Evolutionary conservation across 2,113 vertebrate genomes (phyloP).

Genomic region (Oryzias curvinotus): DNA sequence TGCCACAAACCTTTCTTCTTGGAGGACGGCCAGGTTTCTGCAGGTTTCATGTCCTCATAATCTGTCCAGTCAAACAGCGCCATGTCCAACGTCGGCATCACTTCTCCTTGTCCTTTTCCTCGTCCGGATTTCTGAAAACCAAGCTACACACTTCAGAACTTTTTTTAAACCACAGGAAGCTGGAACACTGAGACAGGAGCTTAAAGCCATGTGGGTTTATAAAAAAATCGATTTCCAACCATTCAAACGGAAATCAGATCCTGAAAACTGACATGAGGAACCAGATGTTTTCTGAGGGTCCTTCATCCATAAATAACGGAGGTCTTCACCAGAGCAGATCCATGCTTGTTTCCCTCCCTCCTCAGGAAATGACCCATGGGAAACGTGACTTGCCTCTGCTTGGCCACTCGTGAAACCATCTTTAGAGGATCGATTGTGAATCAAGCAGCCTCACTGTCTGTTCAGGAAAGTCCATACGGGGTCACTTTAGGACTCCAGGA

Average conservation of each 20-base stretch:
- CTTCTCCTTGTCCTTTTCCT: constrained; percentile 84
- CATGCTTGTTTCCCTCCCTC: constrained; percentile 39
- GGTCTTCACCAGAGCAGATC: constrained; percentile 32
- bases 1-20: constrained; percentile 84
- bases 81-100: constrained; percentile 97
- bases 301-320: constrained; percentile 30
- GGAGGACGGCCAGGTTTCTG: constrained; percentile 85
- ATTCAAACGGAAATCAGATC: too few relatives aligned
- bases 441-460: constrained; percentile 43
- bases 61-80: constrained; percentile 96
- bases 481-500: neutral
- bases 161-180: too few relatives aligned
- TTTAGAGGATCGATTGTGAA: constrained; percentile 64
- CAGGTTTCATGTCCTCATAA: constrained; percentile 95
- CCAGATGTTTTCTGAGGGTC: constrained; percentile 1
- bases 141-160: neutral
- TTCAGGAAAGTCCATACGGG: constrained; percentile 11
- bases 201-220: too few relatives aligned
- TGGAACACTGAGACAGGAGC: too few relatives aligned
- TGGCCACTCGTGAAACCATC: constrained; percentile 53
- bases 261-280: too few relatives aligned
- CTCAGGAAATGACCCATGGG: constrained; percentile 34
- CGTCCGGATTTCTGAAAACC: constrained; percentile 60
- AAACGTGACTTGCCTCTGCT: constrained; percentile 44
- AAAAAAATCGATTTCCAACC: too few relatives aligned